phyloP scores from a whole-genome alignment of 2,888 invertebrate species.

The Seira ritae region DNA sequence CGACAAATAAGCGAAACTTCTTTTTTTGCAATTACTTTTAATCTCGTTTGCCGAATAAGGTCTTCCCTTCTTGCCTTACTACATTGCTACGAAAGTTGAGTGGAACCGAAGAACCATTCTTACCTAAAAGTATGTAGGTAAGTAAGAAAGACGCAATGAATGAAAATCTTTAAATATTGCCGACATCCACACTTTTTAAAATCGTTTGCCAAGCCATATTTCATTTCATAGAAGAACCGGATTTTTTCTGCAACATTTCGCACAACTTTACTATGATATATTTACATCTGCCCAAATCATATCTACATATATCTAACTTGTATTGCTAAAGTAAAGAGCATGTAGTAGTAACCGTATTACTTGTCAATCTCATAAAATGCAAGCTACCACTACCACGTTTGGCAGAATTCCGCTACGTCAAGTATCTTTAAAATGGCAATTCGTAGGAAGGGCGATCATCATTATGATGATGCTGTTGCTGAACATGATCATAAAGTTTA shows the following conservation, averaged over 20 bases:
- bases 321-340: neutral
- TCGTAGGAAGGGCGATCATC: neutral
- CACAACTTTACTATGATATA: neutral
- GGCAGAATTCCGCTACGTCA: no score
- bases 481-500: conserved; percentile 21
- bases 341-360: conserved; percentile 5
- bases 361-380: conserved; percentile 12
- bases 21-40: conserved; percentile 47
- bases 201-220: neutral
- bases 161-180: conserved; percentile 20
- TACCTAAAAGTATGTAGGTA: neutral
- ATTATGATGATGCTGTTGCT: conserved; percentile 18
- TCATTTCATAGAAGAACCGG: conserved; percentile 11
- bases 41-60: conserved; percentile 26
- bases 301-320: no score
- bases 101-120: no score
- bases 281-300: no score
- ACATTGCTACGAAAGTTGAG: no score
- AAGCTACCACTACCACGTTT: neutral
- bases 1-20: conserved; percentile 18
- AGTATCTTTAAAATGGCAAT: neutral
- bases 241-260: conserved; percentile 12
- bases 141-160: neutral
- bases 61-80: neutral
- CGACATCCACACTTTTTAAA: neutral